Evolutionary conservation across 30 jellyfish, hydroid and myxozoan genomes (phyloP).

Genomic region (Aurelia coerulea): DNA sequence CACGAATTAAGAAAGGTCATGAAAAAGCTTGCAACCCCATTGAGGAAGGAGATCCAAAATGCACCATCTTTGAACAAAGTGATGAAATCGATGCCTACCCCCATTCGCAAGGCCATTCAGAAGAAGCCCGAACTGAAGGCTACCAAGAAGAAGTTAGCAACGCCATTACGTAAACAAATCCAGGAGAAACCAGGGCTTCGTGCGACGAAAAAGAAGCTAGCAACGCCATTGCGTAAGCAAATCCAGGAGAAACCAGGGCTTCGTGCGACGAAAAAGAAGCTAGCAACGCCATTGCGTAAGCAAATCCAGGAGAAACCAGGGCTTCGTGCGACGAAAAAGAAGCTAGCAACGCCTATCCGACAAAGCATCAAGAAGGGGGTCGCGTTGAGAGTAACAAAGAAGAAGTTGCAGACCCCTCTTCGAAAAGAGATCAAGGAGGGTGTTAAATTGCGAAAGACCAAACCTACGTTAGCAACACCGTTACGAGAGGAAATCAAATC

Average conservation of each 20-base stretch:
- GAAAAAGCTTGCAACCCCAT: conserved; percentile 41
- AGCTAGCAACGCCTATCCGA: conserved; percentile 67
- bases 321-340: conserved; percentile 47
- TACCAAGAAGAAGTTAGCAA: conserved; percentile 50
- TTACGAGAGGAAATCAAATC: conserved; percentile 56
- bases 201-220: conserved; percentile 48
- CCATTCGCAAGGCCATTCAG: conserved; percentile 29
- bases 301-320: conserved; percentile 30
- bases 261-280: conserved; percentile 37
- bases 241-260: conserved; percentile 11
- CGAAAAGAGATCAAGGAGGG: conserved; percentile 67
- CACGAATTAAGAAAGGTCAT: conserved; percentile 14
- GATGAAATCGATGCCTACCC: conserved; percentile 39
- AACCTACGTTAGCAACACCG: conserved; percentile 57
- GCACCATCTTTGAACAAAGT: conserved; percentile 32
- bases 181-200: neutral
- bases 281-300: conserved; percentile 46
- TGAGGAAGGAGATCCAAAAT: conserved; percentile 22
- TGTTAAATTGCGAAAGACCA: conserved; percentile 33
- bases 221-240: conserved; percentile 45
- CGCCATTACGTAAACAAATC: conserved; percentile 48
- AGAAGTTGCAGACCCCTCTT: conserved; percentile 74
- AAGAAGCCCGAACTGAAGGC: conserved; percentile 8
- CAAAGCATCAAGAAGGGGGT: conserved; percentile 55
- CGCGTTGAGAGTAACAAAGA: conserved; percentile 58